phyloP scores from a whole-genome alignment of 1,140 invertebrate genomes.

The Caenorhabditis briggsae region DNA sequence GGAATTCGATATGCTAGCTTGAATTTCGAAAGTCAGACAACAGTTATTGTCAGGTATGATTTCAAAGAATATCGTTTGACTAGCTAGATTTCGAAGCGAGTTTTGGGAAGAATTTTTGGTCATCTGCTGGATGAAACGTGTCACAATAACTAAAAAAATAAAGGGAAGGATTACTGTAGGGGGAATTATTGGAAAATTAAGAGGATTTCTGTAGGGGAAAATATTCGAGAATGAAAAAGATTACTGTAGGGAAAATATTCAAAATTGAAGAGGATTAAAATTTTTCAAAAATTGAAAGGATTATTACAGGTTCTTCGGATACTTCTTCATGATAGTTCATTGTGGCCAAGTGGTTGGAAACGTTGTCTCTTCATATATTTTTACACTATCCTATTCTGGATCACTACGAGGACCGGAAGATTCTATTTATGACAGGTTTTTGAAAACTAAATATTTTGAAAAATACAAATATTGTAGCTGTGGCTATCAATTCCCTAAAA shows the following conservation, averaged over 20 bases:
- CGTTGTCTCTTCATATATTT: slow-evolving; percentile 90
- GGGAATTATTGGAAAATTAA: no score
- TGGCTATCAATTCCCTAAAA: slow-evolving; percentile 70
- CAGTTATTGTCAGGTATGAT: slow-evolving; percentile 85
- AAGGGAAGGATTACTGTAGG: no score
- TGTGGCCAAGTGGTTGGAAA: slow-evolving; percentile 95
- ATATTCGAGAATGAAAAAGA: no score
- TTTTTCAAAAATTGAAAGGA: no score
- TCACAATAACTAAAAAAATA: no score
- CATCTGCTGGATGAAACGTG: no score
- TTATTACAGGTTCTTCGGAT: slow-evolving; percentile 86
- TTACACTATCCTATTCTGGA: slow-evolving; percentile 79
- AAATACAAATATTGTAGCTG: slow-evolving; percentile 65
- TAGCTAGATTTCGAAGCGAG: no score
- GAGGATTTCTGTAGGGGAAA: no score
- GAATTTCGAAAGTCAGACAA: slow-evolving; percentile 84
- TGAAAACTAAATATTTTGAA: slow-evolving; percentile 60
- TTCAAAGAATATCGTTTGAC: neutral
- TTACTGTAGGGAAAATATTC: no score
- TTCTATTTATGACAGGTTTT: slow-evolving; percentile 65
- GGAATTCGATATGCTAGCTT: slow-evolving; percentile 83
- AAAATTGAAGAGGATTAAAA: no score
- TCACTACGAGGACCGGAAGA: slow-evolving; percentile 48
- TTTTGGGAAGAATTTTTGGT: no score
- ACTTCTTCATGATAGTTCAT: slow-evolving; percentile 97